Evolutionary conservation across 1,140 invertebrate species (phyloP).

Genomic region (Hirudo medicinalis): DNA sequence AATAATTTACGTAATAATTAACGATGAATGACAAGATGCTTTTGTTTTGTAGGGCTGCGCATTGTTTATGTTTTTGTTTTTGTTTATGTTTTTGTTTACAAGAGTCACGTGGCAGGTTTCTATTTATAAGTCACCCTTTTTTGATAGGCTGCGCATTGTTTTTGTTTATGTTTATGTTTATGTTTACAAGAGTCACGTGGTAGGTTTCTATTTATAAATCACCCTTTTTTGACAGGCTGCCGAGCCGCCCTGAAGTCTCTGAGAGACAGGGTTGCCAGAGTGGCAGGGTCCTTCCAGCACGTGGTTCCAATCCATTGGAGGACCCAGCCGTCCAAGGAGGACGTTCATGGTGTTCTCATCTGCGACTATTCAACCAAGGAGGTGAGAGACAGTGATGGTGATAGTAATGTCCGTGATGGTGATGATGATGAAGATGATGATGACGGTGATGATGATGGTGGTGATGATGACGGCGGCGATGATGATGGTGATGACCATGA

Average conservation of each 20-base stretch:
- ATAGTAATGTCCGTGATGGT: neutral
- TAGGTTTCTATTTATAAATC: neutral
- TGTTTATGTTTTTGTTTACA: too few species aligned
- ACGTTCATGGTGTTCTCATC: neutral
- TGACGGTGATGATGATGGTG: neutral
- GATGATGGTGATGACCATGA: too few species aligned
- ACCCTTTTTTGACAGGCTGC: neutral
- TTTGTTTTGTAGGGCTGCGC: too few species aligned
- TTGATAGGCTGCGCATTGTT: neutral
- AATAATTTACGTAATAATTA: too few species aligned
- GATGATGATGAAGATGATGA: neutral
- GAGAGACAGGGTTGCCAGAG: neutral
- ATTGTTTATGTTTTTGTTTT: neutral
- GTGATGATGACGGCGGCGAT: neutral
- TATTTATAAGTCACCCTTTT: neutral
- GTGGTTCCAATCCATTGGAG: too few species aligned
- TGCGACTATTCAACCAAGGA: constrained; percentile 6
- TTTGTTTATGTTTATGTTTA: too few species aligned
- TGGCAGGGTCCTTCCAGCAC: too few species aligned
- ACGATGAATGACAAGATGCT: too few species aligned
- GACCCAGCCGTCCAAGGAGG: neutral
- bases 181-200: neutral
- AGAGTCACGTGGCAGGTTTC: neutral
- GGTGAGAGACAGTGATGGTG: constrained; percentile 1
- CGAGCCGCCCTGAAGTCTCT: neutral